These are phyloP conservation scores for Strigamia maritima DNA, from an alignment of 2,888 invertebrate genomes.

Conservation along the genomic window DNA sequence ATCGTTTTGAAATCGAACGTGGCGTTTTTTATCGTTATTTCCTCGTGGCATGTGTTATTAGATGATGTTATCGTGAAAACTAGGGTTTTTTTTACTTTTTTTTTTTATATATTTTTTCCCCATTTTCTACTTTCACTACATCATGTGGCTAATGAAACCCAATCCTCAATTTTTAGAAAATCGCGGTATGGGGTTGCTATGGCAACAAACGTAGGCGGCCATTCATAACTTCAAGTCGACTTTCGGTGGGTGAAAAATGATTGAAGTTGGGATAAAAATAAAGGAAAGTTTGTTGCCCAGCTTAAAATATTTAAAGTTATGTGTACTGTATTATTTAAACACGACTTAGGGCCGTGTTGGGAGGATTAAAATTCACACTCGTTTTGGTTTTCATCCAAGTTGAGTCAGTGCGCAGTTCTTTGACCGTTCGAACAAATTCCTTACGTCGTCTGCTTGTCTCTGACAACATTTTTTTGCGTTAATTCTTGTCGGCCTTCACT, in stretches of 20 bases:
- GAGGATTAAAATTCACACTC: background rate
- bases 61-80: background rate
- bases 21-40: background rate
- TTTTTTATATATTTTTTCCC: background rate
- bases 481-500: conserved; percentile 2
- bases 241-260: background rate
- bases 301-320: background rate
- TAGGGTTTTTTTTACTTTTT: background rate
- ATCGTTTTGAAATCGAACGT: background rate
- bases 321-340: background rate
- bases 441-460: conserved; percentile 15
- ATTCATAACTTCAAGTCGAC: background rate
- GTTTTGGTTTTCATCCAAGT: conserved; percentile 9
- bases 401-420: conserved; percentile 10
- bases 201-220: background rate
- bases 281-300: background rate
- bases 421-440: conserved; percentile 2
- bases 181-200: background rate
- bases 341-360: too few relatives aligned
- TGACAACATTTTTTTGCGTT: background rate
- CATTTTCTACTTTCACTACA: background rate
- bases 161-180: background rate
- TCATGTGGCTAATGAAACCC: conserved; percentile 2
- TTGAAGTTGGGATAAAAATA: background rate
- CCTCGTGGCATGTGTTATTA: background rate